Percentiles rank a stretch among this genome's conserved stretches.
Conservation (phyloP, 2,113 vertebrate genomes). For the Calypte anna region DNA sequence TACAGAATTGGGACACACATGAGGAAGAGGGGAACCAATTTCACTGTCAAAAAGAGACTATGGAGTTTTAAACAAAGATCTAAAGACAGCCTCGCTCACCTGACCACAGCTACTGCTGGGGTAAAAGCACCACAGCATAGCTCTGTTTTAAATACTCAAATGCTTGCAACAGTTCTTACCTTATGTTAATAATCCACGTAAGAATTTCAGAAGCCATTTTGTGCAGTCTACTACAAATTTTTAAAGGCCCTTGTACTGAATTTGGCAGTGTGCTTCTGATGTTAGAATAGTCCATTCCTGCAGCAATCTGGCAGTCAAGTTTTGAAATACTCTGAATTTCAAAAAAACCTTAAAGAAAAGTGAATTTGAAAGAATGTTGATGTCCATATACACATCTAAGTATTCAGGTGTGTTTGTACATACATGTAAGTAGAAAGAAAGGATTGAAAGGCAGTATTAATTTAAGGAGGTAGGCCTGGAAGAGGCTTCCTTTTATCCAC, state of each 20-base stretch:
- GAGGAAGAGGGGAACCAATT: background rate
- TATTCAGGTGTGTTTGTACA: background rate
- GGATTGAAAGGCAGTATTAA: background rate
- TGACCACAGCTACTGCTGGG: background rate
- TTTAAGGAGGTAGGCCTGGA: background rate
- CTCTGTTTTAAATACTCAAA: background rate
- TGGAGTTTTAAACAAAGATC: background rate
- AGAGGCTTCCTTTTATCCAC: background rate
- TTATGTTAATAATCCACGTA: background rate
- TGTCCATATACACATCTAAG: background rate
- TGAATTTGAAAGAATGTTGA: background rate
- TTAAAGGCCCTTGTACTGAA: background rate
- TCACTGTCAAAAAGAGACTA: background rate
- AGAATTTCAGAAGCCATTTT: background rate
- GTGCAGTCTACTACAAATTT: background rate
- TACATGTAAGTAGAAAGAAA: background rate
- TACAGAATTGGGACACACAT: background rate
- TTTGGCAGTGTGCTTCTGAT: background rate
- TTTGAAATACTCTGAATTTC: background rate
- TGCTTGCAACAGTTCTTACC: accelerated
- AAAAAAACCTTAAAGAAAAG: background rate
- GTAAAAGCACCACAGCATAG: background rate
- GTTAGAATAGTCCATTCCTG: background rate
- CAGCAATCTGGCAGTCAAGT: background rate
- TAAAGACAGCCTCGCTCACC: background rate